A percentile compares a stretch with the other conserved stretches of the same genome.
phyloP scores from a whole-genome alignment of 2,113 vertebrate species.

The Petromus typicus region DNA sequence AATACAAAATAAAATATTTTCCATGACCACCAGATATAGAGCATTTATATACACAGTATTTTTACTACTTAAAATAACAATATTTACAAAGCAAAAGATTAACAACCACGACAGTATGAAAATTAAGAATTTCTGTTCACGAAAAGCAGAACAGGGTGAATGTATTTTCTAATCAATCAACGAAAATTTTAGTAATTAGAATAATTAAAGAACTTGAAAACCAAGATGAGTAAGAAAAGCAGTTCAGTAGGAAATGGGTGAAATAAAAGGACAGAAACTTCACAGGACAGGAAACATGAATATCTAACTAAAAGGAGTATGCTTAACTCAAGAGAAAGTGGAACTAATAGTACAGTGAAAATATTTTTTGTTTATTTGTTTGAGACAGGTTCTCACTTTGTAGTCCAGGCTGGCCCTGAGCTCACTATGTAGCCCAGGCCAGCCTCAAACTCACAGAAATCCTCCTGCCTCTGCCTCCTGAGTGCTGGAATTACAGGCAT shows the following conservation, averaged over 20 bases:
- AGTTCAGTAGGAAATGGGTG: background rate
- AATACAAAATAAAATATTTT: background rate
- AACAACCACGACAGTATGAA: background rate
- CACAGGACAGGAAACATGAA: background rate
- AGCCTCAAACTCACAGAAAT: too few relatives aligned
- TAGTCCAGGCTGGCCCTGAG: too few relatives aligned
- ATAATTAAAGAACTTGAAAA: slow-evolving; percentile 5
- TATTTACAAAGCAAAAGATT: background rate
- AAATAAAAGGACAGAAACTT: background rate
- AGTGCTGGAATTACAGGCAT: too few relatives aligned
- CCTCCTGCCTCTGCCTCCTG: too few relatives aligned
- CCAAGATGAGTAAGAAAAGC: background rate
- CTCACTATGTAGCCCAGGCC: too few relatives aligned
- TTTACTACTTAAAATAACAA: background rate
- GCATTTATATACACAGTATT: background rate
- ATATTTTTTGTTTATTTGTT: too few relatives aligned
- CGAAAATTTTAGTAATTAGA: background rate
- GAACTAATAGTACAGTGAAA: background rate
- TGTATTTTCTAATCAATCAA: background rate
- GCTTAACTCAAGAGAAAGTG: fast-evolving
- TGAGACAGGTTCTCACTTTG: too few relatives aligned
- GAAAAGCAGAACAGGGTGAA: background rate
- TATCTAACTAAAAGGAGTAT: background rate
- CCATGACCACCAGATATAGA: background rate
- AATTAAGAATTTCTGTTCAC: background rate